Conservation (phyloP, 35 echinoderm and acorn worm genomes). For the Stichopus chloronotus region DNA sequence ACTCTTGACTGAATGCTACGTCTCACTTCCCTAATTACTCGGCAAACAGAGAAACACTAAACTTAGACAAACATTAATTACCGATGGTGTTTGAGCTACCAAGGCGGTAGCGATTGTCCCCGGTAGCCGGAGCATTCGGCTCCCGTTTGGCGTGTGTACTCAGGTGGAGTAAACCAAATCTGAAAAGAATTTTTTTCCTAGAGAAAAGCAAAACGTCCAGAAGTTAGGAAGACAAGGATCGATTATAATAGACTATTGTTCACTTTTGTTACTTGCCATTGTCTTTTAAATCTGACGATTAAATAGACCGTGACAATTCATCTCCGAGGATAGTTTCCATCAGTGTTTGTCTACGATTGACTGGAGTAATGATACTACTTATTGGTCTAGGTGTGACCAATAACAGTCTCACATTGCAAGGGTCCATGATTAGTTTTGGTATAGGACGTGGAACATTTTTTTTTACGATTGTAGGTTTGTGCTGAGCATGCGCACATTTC, state of each 20-base stretch:
- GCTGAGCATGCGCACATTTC: no score
- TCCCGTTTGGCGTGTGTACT: conserved; percentile 48
- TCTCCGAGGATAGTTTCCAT: not conserved
- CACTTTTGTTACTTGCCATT: conserved; percentile 17
- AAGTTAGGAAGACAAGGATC: conserved; percentile 33
- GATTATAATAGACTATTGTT: conserved; percentile 43
- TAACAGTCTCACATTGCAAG: not conserved
- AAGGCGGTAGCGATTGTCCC: conserved; percentile 1
- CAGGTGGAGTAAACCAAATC: conserved; percentile 40
- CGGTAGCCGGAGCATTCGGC: conserved; percentile 17
- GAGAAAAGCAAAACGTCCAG: not conserved
- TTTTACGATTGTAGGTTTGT: not conserved
- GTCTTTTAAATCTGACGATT: conserved; percentile 27
- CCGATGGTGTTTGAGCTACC: conserved; percentile 9
- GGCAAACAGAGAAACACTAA: conserved; percentile 21
- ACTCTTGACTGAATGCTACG: conserved; percentile 35
- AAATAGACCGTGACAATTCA: conserved; percentile 43
- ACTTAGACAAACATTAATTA: conserved; percentile 48
- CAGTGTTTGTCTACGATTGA: not conserved
- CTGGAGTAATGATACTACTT: conserved; percentile 29
- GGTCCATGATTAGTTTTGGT: not conserved
- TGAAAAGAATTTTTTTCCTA: not conserved
- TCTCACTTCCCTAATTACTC: conserved; percentile 22
- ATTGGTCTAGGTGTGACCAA: not conserved
- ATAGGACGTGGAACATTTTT: not conserved